Evolutionary conservation across 2,888 invertebrate genomes (phyloP), one percentile per base, ranked within the genome.

Genomic region (Nomada ferruginata): DNA sequence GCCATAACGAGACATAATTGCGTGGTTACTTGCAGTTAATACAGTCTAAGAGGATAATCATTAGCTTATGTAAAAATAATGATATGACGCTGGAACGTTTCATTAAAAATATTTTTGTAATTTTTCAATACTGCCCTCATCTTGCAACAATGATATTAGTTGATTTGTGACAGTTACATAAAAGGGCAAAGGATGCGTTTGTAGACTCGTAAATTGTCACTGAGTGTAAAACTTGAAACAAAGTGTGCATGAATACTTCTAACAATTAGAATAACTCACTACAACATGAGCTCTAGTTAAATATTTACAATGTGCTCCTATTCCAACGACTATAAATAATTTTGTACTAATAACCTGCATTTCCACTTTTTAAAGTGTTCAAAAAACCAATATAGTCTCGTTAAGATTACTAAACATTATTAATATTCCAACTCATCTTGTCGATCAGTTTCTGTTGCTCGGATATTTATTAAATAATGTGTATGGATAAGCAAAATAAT

Each of bases 211-310:
- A 20, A 66, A 70, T 74, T 42, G 50, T n/a, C 69, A 85, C 85
- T 82, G 87, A 87, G 87, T 79, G 87, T 88, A 85, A 89, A 87
- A 81, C 84, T 84, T 85, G 71, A 36, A 44, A 52, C n/a, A 47
- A 61, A 23, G 52, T 2, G 29, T 29, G 15, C 15, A 15, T 1
- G 7, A 60, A 71, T 29, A 61, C 29, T 23, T 42, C 61, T 4
- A 36, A 13, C 7, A 26, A 18, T 52, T 29, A 53, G 13, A 10
- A n/a, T 29, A 20, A 23, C 13, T 1, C n/a, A 9, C 26, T 36
- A 4, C 15, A 26, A 52, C 18, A 11, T 11, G 26, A 63, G 29
- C 36, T 18, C 18, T 15, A 59, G 2, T 59, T 10, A 15, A 64
- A 7, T 26, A 23, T n/a, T 13, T 36, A 59, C 13, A n/a, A n/a